Percentiles rank a stretch among this genome's conserved stretches.
Evolutionary conservation across 2,888 invertebrate species (phyloP).

Genomic region (Empis livida): DNA sequence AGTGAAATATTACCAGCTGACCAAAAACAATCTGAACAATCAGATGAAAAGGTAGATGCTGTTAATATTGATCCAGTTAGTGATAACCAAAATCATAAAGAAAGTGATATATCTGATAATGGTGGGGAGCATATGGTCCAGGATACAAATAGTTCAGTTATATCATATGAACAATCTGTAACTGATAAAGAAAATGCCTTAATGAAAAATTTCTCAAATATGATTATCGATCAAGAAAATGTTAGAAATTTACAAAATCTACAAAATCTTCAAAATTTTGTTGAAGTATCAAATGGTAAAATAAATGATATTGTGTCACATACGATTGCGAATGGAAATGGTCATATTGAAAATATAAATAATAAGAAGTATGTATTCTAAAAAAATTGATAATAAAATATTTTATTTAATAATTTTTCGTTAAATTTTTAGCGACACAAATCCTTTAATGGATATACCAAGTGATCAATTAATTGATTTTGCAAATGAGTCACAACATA

Average conservation of each 20-base stretch:
- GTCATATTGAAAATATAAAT: conserved; percentile 34
- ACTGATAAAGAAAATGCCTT: conserved; percentile 34
- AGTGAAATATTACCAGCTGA: neutral
- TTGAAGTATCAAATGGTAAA: conserved; percentile 30
- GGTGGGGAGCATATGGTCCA: neutral
- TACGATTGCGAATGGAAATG: conserved; percentile 32
- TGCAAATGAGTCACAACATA: conserved; percentile 34
- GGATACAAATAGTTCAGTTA: neutral
- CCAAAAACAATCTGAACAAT: neutral
- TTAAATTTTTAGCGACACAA: conserved; percentile 26
- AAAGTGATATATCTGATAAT: conserved; percentile 15
- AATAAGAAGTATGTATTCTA: conserved; percentile 28
- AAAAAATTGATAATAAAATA: neutral
- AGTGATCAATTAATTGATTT: conserved; percentile 34
- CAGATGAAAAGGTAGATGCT: neutral
- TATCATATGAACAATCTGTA: conserved; percentile 32
- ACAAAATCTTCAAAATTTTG: conserved; percentile 16
- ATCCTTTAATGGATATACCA: conserved; percentile 30
- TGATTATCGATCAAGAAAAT: conserved; percentile 32
- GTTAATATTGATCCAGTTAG: too few species aligned
- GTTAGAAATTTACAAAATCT: conserved; percentile 27
- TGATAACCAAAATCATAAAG: conserved; percentile 12
- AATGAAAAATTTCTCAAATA: conserved; percentile 32
- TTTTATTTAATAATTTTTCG: neutral
- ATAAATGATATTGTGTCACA: conserved; percentile 12